These are phyloP conservation scores for Peromyscus leucopus DNA, from an alignment of 2,113 vertebrate species.

Conservation along the genomic window DNA sequence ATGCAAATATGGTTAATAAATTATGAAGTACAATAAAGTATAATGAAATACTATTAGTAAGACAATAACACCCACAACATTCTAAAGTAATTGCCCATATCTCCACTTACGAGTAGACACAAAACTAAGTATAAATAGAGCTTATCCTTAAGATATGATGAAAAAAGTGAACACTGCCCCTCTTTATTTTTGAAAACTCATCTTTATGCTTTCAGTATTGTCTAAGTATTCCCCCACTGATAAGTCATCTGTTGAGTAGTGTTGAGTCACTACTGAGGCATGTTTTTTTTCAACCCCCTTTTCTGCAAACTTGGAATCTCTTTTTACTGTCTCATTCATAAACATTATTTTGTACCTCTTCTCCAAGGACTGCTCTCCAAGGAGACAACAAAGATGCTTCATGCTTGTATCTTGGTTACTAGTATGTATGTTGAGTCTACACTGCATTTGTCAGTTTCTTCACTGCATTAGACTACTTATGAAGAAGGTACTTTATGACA, in stretches of 20 bases:
- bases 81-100: not conserved
- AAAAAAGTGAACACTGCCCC: not conserved
- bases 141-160: not conserved
- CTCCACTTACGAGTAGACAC: not conserved
- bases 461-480: not conserved
- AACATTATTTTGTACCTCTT: not conserved
- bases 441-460: not conserved
- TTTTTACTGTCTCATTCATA: not conserved
- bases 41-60: not conserved
- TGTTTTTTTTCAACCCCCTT: not conserved
- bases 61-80: not conserved
- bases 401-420: not conserved
- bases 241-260: not conserved
- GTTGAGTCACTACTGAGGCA: not conserved
- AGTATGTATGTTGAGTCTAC: not conserved
- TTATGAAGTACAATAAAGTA: not conserved
- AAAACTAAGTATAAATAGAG: not conserved
- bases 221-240: not conserved
- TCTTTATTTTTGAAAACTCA: slow-evolving; percentile 17
- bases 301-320: not conserved
- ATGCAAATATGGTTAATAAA: not conserved
- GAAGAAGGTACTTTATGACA: not conserved
- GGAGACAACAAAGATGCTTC: not conserved
- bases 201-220: not conserved
- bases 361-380: not conserved